Conservation (phyloP, 2,113 vertebrate genomes). For the Suncus etruscus region DNA sequence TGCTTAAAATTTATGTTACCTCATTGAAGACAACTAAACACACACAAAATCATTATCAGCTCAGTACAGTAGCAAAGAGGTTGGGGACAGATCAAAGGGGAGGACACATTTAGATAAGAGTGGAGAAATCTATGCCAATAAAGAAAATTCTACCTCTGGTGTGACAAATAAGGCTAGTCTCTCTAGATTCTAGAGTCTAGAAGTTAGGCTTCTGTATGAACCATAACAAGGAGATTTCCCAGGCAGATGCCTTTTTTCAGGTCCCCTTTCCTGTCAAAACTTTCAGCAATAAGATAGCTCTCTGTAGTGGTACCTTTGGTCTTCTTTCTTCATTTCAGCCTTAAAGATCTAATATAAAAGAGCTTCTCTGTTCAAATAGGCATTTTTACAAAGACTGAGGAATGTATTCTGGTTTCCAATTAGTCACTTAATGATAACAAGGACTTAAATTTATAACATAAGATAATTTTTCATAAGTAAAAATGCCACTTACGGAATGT, state of each 20-base stretch:
- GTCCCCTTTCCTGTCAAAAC: background rate
- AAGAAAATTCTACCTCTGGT: background rate
- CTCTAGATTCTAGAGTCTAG: too few relatives aligned
- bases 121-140: background rate
- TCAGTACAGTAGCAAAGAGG: background rate
- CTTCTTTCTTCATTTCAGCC: background rate
- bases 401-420: constrained; percentile 30
- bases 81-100: too few relatives aligned
- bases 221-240: background rate
- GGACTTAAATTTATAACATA: background rate
- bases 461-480: background rate
- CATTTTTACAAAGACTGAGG: background rate
- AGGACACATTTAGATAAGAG: background rate
- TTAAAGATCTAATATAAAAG: constrained; percentile 17
- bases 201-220: background rate
- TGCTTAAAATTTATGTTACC: constrained; percentile 24
- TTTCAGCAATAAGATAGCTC: background rate
- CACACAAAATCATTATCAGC: background rate
- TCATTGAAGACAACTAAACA: background rate
- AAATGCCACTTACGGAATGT: background rate
- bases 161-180: background rate
- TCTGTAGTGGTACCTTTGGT: background rate
- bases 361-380: background rate
- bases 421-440: constrained; percentile 1
- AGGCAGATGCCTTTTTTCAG: background rate